phyloP scores from a whole-genome alignment of 1,140 invertebrate species.

The Temnothorax curvispinosus region DNA sequence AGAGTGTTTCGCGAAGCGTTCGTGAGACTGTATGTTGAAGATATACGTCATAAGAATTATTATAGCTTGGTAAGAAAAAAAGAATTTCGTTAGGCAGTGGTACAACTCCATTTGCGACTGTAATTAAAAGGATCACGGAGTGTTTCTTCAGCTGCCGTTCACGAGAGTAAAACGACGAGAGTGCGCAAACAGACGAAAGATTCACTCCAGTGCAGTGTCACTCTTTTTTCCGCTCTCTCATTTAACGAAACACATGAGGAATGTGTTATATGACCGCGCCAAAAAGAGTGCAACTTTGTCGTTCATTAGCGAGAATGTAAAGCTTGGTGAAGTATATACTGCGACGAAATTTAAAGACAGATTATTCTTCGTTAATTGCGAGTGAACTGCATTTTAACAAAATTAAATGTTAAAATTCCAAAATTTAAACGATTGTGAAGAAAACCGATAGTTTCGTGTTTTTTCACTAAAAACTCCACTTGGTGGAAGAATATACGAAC shows the following conservation, averaged over 20 bases:
- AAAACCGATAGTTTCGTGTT: background rate
- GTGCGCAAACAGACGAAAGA: constrained; percentile 20
- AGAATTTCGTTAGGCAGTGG: background rate
- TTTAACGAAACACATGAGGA: constrained; percentile 11
- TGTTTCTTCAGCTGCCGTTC: constrained; percentile 45
- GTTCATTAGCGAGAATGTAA: constrained; percentile 3
- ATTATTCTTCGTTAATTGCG: constrained; percentile 11
- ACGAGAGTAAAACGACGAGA: constrained; percentile 17
- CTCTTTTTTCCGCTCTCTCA: constrained; percentile 3
- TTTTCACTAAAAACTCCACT: background rate
- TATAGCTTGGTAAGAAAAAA: constrained; percentile 15
- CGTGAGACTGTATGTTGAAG: background rate
- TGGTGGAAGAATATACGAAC: background rate
- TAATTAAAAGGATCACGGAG: constrained; percentile 37
- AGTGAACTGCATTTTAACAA: background rate
- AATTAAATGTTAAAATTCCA: background rate
- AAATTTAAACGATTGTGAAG: background rate
- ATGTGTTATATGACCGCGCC: constrained; percentile 18
- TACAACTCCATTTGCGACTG: constrained; percentile 8
- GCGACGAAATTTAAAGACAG: constrained; percentile 1
- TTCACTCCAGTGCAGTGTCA: background rate
- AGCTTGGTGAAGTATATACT: background rate
- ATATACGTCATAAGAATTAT: constrained; percentile 1
- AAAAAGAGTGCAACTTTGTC: constrained; percentile 34
- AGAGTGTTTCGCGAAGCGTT: background rate